A percentile compares a stretch with the other conserved stretches of the same genome.
Evolutionary conservation across 2,888 invertebrate species (phyloP).

Genomic region (Carterocephalus palaemon): DNA sequence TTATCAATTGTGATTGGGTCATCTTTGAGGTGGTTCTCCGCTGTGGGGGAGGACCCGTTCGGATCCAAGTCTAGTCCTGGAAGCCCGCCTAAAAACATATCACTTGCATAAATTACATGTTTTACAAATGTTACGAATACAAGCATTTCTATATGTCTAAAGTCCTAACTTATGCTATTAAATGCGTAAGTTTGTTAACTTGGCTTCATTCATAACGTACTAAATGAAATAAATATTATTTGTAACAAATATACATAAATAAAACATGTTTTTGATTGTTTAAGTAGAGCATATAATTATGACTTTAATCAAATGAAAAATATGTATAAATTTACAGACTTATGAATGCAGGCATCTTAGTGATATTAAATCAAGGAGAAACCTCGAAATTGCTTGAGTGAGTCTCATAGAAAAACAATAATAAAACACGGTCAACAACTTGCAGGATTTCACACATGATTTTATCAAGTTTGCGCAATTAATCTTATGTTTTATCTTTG

Average conservation of each 20-base stretch:
- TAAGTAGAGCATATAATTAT: too few species aligned
- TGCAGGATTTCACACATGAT: conserved; percentile 8
- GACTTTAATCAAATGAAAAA: too few species aligned
- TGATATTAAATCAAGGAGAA: neutral
- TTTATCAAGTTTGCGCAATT: conserved; percentile 12
- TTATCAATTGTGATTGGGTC: conserved; percentile 45
- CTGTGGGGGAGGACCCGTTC: conserved; percentile 44
- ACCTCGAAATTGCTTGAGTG: neutral
- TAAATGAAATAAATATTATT: too few species aligned
- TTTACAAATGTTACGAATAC: too few species aligned
- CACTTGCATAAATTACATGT: too few species aligned
- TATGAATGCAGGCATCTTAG: neutral
- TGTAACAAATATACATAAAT: conserved; percentile 1
- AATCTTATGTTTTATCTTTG: conserved; percentile 15
- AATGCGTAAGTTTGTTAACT: too few species aligned
- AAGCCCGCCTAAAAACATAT: conserved; percentile 45
- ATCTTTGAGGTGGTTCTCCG: conserved; percentile 45
- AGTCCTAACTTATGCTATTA: too few species aligned
- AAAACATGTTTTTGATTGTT: conserved; percentile 14
- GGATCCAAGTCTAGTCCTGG: conserved; percentile 45
- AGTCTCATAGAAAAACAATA: conserved; percentile 34
- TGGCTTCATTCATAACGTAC: too few species aligned
- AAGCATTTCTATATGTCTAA: too few species aligned
- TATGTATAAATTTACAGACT: neutral
- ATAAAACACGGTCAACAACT: conserved; percentile 26